These are phyloP conservation scores for Frankliniella intonsa DNA, from an alignment of 2,888 invertebrate species.

Conservation along the genomic window DNA sequence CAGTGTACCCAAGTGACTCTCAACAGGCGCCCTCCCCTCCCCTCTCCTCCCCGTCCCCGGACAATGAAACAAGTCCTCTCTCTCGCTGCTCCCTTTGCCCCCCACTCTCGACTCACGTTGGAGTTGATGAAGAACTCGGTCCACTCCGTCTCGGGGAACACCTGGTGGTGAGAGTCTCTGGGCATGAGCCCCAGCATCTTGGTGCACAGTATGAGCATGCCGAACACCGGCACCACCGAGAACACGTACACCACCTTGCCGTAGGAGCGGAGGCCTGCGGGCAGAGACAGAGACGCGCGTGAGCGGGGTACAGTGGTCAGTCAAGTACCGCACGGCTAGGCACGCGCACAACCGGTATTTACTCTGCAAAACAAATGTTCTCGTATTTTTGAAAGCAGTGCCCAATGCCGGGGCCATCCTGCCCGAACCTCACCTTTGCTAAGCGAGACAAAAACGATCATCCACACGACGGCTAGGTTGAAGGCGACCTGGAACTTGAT, in stretches of 20 bases:
- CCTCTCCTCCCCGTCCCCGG: background rate
- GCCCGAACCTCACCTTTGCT: constrained; percentile 66
- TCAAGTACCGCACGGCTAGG: too few relatives aligned
- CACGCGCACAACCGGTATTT: too few relatives aligned
- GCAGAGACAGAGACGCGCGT: background rate
- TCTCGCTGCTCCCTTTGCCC: too few relatives aligned
- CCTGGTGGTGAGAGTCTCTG: constrained; percentile 50
- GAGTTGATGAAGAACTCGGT: constrained; percentile 79
- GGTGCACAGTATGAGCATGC: constrained; percentile 66
- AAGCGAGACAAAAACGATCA: constrained; percentile 79
- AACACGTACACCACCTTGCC: constrained; percentile 79
- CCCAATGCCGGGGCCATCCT: too few relatives aligned
- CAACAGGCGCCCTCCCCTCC: too few relatives aligned
- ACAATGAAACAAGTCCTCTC: too few relatives aligned
- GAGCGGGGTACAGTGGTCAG: background rate
- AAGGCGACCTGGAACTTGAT: constrained; percentile 85
- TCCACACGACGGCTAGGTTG: constrained; percentile 85
- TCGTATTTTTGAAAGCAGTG: too few relatives aligned
- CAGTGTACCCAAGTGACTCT: background rate
- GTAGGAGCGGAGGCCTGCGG: constrained; percentile 66
- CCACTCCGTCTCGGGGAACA: constrained; percentile 77
- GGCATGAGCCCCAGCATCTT: constrained; percentile 71
- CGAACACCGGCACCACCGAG: constrained; percentile 71
- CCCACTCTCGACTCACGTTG: constrained; percentile 57
- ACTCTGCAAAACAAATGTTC: too few relatives aligned